Evolutionary conservation across 2,888 invertebrate genomes (phyloP).

Genomic region (Temnothorax rugatulus): DNA sequence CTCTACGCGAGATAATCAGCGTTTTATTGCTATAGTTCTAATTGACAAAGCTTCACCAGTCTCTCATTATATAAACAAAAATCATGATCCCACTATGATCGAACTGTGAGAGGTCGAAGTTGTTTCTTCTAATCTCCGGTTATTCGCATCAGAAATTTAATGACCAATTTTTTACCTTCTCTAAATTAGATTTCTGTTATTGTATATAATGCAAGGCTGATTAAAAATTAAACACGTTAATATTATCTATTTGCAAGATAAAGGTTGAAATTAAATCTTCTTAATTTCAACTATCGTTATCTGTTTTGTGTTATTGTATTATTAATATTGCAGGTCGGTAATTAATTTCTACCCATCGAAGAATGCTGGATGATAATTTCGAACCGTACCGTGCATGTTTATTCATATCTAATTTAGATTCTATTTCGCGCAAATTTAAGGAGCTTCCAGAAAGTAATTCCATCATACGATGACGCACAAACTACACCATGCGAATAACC

Average conservation of each 20-base stretch:
- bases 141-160: slow-evolving; percentile 12
- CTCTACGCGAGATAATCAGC: slow-evolving; percentile 20
- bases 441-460: neutral
- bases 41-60: slow-evolving; percentile 68
- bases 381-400: neutral
- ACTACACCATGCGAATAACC: slow-evolving; percentile 17
- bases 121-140: slow-evolving; percentile 12
- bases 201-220: neutral
- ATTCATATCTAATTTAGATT: neutral
- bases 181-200: neutral
- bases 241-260: neutral
- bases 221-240: slow-evolving; percentile 16
- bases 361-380: neutral
- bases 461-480: neutral
- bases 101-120: neutral
- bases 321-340: neutral
- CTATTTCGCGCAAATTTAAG: neutral
- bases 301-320: neutral
- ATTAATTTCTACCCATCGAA: neutral
- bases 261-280: slow-evolving; percentile 4
- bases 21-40: slow-evolving; percentile 77
- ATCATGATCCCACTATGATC: slow-evolving; percentile 7
- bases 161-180: neutral
- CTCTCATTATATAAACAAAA: slow-evolving; percentile 15
- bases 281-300: slow-evolving; percentile 3